A percentile compares a stretch with the other conserved stretches of the same genome.
phyloP scores from a whole-genome alignment of 2,113 vertebrate genomes.

The Bufo bufo region DNA sequence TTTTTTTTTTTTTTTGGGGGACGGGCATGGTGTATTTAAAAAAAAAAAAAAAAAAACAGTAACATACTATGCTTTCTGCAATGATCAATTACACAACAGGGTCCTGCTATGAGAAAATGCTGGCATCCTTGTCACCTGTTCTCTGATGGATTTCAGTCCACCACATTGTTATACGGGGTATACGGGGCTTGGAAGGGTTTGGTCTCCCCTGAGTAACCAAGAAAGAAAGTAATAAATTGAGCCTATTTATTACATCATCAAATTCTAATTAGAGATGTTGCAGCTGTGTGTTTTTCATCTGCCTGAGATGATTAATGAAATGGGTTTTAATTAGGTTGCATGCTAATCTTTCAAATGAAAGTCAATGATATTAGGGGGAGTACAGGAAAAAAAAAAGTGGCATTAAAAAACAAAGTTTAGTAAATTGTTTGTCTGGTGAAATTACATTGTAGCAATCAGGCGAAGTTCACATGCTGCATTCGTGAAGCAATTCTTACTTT shows the following conservation, averaged over 20 bases:
- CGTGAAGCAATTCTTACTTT: neutral
- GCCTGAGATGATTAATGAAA: slow-evolving; percentile 56
- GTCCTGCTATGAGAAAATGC: neutral
- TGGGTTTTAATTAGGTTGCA: slow-evolving; percentile 56
- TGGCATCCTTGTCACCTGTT: neutral
- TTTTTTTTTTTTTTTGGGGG: no score
- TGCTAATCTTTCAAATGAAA: slow-evolving; percentile 56
- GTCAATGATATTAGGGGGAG: slow-evolving; percentile 39
- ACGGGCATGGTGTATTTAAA: no score
- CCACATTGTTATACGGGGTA: neutral
- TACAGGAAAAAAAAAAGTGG: slow-evolving; percentile 13
- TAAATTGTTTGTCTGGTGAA: slow-evolving; percentile 4
- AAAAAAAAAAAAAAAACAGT: no score
- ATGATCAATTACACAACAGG: no score
- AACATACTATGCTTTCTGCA: no score
- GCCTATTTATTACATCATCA: slow-evolving; percentile 57
- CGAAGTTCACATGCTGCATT: neutral
- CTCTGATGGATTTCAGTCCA: neutral
- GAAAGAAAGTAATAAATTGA: slow-evolving; percentile 55
- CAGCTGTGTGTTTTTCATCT: slow-evolving; percentile 57
- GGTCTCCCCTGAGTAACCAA: slow-evolving; percentile 39
- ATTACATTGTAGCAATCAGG: neutral
- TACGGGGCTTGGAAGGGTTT: neutral
- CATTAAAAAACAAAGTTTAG: slow-evolving; percentile 20
- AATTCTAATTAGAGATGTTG: slow-evolving; percentile 57